Evolutionary conservation across 2,113 vertebrate genomes (phyloP).

Genomic region (Leptocoma aspasia): DNA sequence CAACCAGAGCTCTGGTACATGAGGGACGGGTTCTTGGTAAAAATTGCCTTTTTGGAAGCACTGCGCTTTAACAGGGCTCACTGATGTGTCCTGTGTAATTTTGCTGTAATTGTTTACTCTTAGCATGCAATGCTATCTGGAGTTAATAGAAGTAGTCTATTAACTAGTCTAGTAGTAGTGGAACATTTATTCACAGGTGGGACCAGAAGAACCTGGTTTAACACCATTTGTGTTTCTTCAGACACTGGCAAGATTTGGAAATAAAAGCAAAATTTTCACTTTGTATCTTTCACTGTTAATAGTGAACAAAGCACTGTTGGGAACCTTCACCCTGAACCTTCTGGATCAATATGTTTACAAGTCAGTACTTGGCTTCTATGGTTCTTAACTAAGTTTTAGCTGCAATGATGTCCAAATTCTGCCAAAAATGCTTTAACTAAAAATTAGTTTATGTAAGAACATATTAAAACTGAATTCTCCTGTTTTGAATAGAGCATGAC

Average conservation of each 20-base stretch:
- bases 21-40: background rate
- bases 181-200: background rate
- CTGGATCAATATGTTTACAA: background rate
- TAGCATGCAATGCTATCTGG: background rate
- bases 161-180: background rate
- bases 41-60: background rate
- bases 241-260: background rate
- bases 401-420: background rate
- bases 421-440: background rate
- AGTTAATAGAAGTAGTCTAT: background rate
- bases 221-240: background rate
- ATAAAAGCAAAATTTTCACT: background rate
- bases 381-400: background rate
- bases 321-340: background rate
- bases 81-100: background rate
- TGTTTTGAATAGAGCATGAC: background rate
- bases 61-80: background rate
- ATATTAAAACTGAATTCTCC: background rate
- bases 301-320: background rate
- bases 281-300: background rate
- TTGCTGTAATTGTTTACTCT: background rate
- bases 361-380: background rate
- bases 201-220: background rate
- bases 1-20: background rate
- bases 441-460: background rate